Conservation (phyloP, 2,113 vertebrate genomes). For the Prietella phreatophila region DNA sequence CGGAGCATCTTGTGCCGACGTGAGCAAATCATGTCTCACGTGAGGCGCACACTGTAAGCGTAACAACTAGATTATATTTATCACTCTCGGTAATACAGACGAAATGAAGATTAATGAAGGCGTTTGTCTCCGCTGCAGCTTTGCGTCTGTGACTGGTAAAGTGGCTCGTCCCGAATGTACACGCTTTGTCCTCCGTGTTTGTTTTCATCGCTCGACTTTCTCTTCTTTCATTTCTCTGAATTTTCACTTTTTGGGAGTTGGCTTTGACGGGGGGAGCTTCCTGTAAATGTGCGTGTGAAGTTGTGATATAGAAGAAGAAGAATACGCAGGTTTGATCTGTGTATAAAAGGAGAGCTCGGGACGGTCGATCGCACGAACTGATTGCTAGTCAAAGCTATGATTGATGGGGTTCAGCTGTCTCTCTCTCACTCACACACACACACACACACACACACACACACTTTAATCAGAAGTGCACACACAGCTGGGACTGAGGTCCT, state of each 20-base stretch:
- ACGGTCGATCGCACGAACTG: background rate
- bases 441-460: background rate
- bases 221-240: too few species aligned
- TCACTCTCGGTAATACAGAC: background rate
- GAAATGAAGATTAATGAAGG: background rate
- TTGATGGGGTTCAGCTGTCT: slow-evolving; percentile 65
- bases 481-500: slow-evolving; percentile 62
- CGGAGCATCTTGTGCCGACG: background rate
- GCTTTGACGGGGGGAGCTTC: background rate
- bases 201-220: background rate
- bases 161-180: background rate
- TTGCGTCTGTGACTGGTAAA: background rate
- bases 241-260: background rate
- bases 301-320: background rate
- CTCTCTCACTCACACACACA: slow-evolving; percentile 26
- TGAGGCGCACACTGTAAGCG: background rate
- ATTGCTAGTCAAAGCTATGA: slow-evolving; percentile 65
- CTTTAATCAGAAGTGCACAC: slow-evolving; percentile 70
- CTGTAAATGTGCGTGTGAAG: background rate
- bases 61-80: background rate
- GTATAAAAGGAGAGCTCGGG: background rate
- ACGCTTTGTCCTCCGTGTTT: background rate
- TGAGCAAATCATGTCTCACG: background rate
- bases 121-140: background rate
- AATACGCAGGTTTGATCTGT: background rate